Evolutionary conservation across 2,113 vertebrate genomes (phyloP), one percentile per base, ranked within the genome.

Genomic region (Leuciscus idus): DNA sequence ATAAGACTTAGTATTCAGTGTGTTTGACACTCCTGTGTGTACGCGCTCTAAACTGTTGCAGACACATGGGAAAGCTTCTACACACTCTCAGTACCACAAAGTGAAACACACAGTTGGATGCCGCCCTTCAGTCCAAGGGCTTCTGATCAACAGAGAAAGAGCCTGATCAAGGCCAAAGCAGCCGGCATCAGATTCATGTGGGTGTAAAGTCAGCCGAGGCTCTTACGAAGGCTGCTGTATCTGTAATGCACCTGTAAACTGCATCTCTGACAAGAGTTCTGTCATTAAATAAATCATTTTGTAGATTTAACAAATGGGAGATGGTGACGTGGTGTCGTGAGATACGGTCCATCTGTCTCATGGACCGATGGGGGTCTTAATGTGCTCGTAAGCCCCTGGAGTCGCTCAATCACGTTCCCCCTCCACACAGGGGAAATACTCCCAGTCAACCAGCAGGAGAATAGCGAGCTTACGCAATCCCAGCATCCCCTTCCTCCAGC

Each of bases 401-500:
- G 62, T 28, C 80, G 2, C 46, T 52, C 61, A 83, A 74, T 86
- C 78, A 75, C 26, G 23, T 81, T 33, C 55, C 6, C 7, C 4
- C 57, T 12, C 33, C 33, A 62, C 64, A 81, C 52, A 74, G 10
- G 68, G 52, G 76, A 72, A 26, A 61, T 26, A 66, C 43, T 64
- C 70, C 15, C 21, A 75, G 36, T 48, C 55, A 74, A 64, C 26
- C 17, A 64, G 30, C 70, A 43, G 36, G 55, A 74, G 43, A 75
- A 48, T 48, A 75, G 43, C 3, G 39, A 72, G 43, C 48, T 57
- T 43, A 70, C 76, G 3, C 43, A 72, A 72, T 43, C 62, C 46
- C 39, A 50, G 39, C 13, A 81, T 66, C 81, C 62, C 28, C 39
- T 79, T 59, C 33, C 55, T 84, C 52, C 84, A 88, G 84, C 84